Percentiles rank a stretch among this genome's conserved stretches.
phyloP scores from a whole-genome alignment of 53 echinoderm and acorn worm species.

The Apostichopus leukothele region DNA sequence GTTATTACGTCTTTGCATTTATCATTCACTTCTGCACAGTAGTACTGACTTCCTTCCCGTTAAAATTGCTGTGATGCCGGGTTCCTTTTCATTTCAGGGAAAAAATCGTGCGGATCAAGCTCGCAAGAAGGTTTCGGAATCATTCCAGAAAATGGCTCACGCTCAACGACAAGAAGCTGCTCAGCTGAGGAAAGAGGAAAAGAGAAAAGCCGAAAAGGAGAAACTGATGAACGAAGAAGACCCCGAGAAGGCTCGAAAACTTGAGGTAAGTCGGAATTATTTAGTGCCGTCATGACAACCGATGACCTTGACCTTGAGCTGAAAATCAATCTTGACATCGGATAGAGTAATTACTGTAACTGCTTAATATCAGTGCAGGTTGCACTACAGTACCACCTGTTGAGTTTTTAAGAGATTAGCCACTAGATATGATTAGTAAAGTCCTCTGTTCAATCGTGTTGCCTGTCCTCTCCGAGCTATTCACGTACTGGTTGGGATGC shows the following conservation, averaged over 20 bases:
- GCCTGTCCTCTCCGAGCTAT: too few species aligned
- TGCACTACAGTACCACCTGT: too few species aligned
- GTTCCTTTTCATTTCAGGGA: conserved; percentile 54
- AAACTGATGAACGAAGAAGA: conserved; percentile 98
- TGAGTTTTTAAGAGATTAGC: too few species aligned
- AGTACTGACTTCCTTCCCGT: background rate
- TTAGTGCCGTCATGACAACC: too few species aligned
- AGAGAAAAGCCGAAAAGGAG: conserved; percentile 90
- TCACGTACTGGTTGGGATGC: too few species aligned
- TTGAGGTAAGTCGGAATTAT: conserved; percentile 65
- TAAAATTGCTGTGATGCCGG: background rate
- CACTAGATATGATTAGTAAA: too few species aligned
- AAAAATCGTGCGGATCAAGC: conserved; percentile 83
- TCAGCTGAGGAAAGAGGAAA: conserved; percentile 87
- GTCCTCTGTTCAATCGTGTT: too few species aligned
- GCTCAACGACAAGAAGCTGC: conserved; percentile 97
- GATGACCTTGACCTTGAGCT: too few species aligned
- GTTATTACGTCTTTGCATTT: too few species aligned
- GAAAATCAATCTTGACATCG: background rate
- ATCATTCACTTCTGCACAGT: too few species aligned
- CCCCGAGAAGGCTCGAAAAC: conserved; percentile 90
- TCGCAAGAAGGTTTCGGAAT: conserved; percentile 88
- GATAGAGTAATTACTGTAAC: background rate
- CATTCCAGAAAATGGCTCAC: conserved; percentile 92
- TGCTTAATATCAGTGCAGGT: too few species aligned